phyloP scores from a whole-genome alignment of 2,113 vertebrate species.

The Dermatemys mawii region DNA sequence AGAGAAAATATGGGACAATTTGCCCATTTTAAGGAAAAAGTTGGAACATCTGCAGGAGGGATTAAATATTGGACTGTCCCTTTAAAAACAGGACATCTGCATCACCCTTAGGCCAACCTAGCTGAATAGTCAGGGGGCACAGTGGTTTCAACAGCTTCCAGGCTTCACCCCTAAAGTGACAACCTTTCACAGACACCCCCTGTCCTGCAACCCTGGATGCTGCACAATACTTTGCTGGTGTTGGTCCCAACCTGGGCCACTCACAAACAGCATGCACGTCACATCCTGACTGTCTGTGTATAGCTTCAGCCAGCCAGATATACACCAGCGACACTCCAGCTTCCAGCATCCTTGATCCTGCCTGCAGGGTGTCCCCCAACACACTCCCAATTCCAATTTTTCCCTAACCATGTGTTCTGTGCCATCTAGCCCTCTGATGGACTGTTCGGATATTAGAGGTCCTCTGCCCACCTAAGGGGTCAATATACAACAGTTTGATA shows the following conservation, averaged over 20 bases:
- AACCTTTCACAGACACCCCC: neutral
- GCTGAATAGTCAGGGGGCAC: too few relatives aligned
- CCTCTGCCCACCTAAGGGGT: neutral
- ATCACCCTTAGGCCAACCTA: too few relatives aligned
- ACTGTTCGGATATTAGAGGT: too few relatives aligned
- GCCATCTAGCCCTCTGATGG: too few relatives aligned
- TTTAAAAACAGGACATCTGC: too few relatives aligned
- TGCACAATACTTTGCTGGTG: neutral
- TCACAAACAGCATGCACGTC: neutral
- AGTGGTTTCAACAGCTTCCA: too few relatives aligned
- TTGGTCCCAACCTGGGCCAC: neutral
- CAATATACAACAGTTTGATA: neutral
- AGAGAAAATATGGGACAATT: too few relatives aligned
- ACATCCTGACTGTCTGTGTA: neutral
- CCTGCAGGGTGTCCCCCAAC: neutral
- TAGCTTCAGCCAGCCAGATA: neutral
- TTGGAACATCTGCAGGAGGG: too few relatives aligned
- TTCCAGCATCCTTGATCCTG: neutral
- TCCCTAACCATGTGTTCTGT: neutral
- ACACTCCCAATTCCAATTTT: neutral
- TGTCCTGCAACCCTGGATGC: neutral
- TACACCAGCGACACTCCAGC: too few relatives aligned
- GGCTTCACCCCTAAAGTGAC: too few relatives aligned
- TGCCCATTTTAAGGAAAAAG: too few relatives aligned
- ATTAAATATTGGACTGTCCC: too few relatives aligned